Conservation (phyloP, 1,140 invertebrate genomes). For the Philaenus spumarius region DNA sequence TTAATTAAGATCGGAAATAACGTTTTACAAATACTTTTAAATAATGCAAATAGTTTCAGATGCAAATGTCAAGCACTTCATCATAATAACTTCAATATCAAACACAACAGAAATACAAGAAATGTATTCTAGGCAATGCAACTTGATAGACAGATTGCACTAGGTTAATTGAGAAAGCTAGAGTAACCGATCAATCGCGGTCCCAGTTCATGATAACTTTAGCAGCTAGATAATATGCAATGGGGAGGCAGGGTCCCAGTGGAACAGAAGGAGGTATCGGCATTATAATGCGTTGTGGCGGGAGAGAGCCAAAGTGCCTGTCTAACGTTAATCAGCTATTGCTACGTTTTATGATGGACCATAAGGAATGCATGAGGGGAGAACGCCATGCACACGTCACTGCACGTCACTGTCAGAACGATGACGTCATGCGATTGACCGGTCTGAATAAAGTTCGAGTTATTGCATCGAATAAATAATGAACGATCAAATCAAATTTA, state of each 20-base stretch:
- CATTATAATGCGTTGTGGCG: too few relatives aligned
- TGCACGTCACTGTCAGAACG: constrained; percentile 1
- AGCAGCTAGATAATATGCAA: neutral
- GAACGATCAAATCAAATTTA: too few relatives aligned
- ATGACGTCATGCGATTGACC: neutral
- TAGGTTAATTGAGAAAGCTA: too few relatives aligned
- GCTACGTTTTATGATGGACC: constrained; percentile 3
- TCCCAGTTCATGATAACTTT: neutral
- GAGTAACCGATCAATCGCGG: neutral
- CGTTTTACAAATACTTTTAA: too few relatives aligned
- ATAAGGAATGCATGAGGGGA: constrained; percentile 16
- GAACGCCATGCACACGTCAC: neutral
- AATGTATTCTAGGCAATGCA: too few relatives aligned
- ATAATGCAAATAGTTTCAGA: too few relatives aligned
- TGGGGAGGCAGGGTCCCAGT: neutral
- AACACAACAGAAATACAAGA: too few relatives aligned
- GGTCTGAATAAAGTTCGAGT: neutral
- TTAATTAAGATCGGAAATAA: too few relatives aligned
- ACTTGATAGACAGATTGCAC: too few relatives aligned
- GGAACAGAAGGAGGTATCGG: neutral
- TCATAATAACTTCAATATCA: too few relatives aligned
- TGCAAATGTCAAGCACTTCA: too few relatives aligned
- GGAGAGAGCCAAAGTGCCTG: neutral
- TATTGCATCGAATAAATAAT: too few relatives aligned
- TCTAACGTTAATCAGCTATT: constrained; percentile 7